Evolutionary conservation across 2,113 vertebrate species (phyloP).

Genomic region (Malurus alboscapulatus): DNA sequence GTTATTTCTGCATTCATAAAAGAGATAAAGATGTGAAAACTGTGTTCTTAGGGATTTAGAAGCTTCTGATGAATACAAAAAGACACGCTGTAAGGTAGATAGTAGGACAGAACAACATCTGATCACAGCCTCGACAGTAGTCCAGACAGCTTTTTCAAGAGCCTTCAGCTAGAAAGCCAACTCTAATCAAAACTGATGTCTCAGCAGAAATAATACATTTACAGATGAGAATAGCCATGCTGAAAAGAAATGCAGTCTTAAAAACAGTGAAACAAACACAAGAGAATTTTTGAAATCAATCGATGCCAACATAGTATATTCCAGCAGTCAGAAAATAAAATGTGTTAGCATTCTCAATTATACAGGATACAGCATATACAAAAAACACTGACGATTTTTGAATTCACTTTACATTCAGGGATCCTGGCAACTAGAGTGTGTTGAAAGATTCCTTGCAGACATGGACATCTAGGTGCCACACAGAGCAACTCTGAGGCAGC

Average conservation of each 20-base stretch:
- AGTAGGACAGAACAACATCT: neutral
- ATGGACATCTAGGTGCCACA: neutral
- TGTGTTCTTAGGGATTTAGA: neutral
- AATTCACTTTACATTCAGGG: neutral
- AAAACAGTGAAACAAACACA: neutral
- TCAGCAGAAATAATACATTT: constrained; percentile 32
- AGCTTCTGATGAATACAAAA: neutral
- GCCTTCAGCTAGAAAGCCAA: constrained; percentile 1
- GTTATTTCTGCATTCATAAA: neutral
- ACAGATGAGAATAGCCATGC: neutral
- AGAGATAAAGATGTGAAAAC: neutral
- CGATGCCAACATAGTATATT: neutral
- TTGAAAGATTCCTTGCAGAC: neutral
- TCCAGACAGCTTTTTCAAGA: neutral
- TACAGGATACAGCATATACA: neutral
- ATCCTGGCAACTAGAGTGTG: neutral
- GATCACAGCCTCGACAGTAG: neutral
- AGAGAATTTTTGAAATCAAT: neutral
- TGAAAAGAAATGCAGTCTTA: neutral
- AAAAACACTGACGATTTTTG: neutral
- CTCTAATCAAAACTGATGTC: constrained; percentile 31
- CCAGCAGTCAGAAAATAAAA: neutral
- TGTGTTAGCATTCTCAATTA: neutral
- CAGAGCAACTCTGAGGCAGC: neutral
- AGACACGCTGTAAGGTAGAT: neutral